Conservation (phyloP, 1,140 invertebrate species). For the Brachionus plicatilis region DNA sequence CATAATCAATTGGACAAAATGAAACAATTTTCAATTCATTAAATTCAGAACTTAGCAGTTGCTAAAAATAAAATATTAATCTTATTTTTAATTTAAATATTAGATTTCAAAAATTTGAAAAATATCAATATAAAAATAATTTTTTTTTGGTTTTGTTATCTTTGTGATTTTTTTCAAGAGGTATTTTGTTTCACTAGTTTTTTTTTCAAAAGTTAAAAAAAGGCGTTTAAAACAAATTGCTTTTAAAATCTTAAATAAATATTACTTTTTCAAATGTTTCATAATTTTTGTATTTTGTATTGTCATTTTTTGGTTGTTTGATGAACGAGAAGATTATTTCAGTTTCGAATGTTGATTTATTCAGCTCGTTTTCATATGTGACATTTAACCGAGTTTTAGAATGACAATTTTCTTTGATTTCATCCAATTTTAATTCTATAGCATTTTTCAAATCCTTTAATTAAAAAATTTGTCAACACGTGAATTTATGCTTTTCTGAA, state of each 20-base stretch:
- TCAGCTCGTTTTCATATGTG: neutral
- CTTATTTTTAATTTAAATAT: neutral
- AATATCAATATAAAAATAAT: too few relatives aligned
- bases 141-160: neutral
- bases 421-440: neutral
- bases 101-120: too few relatives aligned
- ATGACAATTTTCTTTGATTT: neutral
- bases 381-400: neutral
- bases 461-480: neutral
- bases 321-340: slow-evolving; percentile 1
- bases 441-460: neutral
- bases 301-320: neutral
- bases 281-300: neutral
- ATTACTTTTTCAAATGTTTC: neutral
- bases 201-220: neutral
- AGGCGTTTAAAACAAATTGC: neutral
- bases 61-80: slow-evolving; percentile 18
- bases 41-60: neutral
- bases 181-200: too few relatives aligned
- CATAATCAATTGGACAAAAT: neutral
- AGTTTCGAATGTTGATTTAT: neutral
- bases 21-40: neutral
- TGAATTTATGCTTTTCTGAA: neutral
- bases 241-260: neutral
- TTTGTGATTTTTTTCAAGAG: neutral